Evolutionary conservation across 2,113 vertebrate genomes (phyloP).

Genomic region (Poecile atricapillus): DNA sequence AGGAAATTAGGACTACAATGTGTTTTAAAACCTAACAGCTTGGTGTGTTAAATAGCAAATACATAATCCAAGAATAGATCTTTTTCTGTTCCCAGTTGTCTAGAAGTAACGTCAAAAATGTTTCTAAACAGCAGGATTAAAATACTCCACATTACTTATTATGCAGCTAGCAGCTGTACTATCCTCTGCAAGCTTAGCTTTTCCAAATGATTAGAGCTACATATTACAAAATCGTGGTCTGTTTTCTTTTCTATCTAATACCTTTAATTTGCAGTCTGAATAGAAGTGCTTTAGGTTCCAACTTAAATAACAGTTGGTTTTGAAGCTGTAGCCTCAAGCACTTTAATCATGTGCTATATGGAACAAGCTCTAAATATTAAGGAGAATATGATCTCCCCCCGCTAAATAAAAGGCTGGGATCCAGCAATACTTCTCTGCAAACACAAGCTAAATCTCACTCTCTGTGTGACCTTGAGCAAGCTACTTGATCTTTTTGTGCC

Average conservation of each 20-base stretch:
- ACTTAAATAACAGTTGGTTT: conserved; percentile 5
- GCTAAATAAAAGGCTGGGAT: conserved; percentile 12
- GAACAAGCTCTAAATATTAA: conserved; percentile 35
- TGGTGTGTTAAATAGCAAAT: neutral
- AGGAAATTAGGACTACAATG: neutral
- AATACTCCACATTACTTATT: neutral
- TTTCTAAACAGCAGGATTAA: conserved; percentile 10
- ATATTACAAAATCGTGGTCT: neutral
- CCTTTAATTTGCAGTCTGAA: neutral
- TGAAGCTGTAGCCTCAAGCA: neutral
- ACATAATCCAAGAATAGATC: neutral
- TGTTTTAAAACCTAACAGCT: neutral
- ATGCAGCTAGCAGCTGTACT: neutral
- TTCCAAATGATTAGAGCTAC: neutral
- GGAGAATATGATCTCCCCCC: neutral
- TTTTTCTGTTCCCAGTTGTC: neutral
- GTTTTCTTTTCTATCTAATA: conserved; percentile 27
- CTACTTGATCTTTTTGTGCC: conserved; percentile 13
- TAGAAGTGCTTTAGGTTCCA: conserved; percentile 7
- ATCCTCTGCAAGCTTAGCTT: neutral
- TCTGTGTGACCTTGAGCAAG: conserved; percentile 38
- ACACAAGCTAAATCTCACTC: conserved; percentile 3
- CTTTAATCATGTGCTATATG: conserved; percentile 18
- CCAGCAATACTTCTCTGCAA: conserved; percentile 37
- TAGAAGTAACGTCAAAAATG: neutral